phyloP scores from a whole-genome alignment of 2,113 vertebrate species.

The Dicaeum eximium region DNA sequence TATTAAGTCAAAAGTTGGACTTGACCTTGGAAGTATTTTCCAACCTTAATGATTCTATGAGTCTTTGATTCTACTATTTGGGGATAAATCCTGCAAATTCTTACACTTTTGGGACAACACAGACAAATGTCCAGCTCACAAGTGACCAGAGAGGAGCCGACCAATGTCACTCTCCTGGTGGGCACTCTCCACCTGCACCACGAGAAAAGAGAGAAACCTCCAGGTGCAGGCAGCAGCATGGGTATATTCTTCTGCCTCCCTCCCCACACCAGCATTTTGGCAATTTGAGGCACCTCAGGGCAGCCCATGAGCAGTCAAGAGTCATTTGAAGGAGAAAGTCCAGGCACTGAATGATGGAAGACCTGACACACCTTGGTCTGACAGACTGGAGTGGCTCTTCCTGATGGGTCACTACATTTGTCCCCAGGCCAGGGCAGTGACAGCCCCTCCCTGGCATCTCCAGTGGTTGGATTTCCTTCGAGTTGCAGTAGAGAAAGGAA shows the following conservation, averaged over 20 bases:
- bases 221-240: background rate
- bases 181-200: background rate
- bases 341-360: background rate
- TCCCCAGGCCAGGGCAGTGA: background rate
- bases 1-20: background rate
- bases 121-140: background rate
- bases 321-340: background rate
- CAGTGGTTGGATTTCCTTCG: background rate
- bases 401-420: background rate
- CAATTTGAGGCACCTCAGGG: background rate
- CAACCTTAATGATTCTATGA: background rate
- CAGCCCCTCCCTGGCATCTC: background rate
- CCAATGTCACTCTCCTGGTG: background rate
- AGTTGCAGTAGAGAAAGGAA: background rate
- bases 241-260: background rate
- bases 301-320: background rate
- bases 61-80: background rate
- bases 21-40: background rate
- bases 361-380: background rate
- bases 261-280: background rate
- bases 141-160: rapidly evolving
- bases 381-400: background rate
- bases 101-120: background rate
- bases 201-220: background rate
- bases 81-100: background rate